Conservation (phyloP, 1,140 invertebrate genomes). For the Neotoxoptera formosana region DNA sequence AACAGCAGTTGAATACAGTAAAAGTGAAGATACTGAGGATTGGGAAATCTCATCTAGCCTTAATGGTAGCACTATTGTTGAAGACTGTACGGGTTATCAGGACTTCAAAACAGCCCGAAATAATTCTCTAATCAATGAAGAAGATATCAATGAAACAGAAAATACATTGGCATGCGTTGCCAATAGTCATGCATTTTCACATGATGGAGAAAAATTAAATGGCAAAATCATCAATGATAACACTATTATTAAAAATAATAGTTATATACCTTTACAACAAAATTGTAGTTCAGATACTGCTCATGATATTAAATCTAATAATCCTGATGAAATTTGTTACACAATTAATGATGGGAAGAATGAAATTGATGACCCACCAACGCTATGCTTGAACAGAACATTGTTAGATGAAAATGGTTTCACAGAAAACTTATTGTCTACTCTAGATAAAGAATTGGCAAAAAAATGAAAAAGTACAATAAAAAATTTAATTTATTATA, state of each 20-base stretch:
- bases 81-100: constrained; percentile 13
- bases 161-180: background rate
- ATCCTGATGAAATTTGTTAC: background rate
- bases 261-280: background rate
- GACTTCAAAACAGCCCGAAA: background rate
- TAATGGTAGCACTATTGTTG: background rate
- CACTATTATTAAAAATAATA: background rate
- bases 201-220: background rate
- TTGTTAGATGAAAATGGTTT: constrained; percentile 36
- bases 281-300: background rate
- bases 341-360: background rate
- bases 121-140: background rate
- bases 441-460: background rate
- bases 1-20: constrained; percentile 26
- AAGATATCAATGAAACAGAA: constrained; percentile 20
- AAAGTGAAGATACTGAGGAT: background rate
- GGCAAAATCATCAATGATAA: background rate
- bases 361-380: background rate
- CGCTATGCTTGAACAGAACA: background rate
- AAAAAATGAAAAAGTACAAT: background rate
- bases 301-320: background rate
- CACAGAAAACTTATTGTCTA: constrained; percentile 10
- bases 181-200: background rate
- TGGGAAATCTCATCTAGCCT: constrained; percentile 31
- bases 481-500: background rate